These are phyloP conservation scores for Branchellion lobata DNA, from an alignment of 2,888 invertebrate species.

Conservation along the genomic window DNA sequence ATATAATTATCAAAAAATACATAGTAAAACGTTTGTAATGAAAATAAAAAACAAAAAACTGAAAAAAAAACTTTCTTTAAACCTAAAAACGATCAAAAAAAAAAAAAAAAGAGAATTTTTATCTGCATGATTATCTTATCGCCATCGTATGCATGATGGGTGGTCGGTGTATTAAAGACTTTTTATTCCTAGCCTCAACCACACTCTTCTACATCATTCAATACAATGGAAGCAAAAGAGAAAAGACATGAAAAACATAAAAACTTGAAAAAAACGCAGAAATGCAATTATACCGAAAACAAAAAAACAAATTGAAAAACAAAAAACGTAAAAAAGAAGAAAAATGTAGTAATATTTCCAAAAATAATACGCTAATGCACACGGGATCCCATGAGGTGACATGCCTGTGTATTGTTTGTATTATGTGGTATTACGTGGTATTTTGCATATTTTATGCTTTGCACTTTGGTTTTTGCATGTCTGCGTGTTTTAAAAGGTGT, in stretches of 20 bases:
- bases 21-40: neutral
- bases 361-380: no score
- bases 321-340: no score
- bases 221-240: neutral
- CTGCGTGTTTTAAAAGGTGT: no score
- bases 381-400: no score
- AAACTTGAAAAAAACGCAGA: no score
- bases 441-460: no score
- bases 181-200: conserved; percentile 1
- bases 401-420: no score
- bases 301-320: no score
- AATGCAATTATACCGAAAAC: no score
- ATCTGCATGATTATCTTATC: conserved; percentile 5
- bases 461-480: no score
- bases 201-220: neutral
- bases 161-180: neutral
- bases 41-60: neutral
- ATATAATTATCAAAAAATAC: neutral
- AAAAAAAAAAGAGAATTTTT: neutral
- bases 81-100: neutral
- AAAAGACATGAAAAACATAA: neutral
- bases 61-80: neutral
- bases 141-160: conserved; percentile 1
- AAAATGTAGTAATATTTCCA: no score
- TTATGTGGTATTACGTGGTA: no score